Evolutionary conservation across 1,140 invertebrate genomes (phyloP), one percentile per base, ranked within the genome.

Genomic region (Eupristina koningsbergeri): DNA sequence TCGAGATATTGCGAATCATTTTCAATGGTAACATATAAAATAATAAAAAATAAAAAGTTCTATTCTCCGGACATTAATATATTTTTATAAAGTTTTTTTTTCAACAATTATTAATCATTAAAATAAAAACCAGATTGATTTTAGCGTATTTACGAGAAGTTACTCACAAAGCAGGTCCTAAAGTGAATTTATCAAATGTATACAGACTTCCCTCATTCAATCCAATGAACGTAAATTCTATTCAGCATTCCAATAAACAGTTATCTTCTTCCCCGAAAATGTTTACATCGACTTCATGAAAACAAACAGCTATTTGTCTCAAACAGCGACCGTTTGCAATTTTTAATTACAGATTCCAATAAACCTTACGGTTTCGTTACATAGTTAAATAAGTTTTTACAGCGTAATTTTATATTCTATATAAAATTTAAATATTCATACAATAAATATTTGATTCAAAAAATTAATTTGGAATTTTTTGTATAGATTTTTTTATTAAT

Each of bases 261-360:
- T 22, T 58, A 58, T 71, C 36, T 39, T 71, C 34, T n/a, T 71
- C 67, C 22, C 17, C 19, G 34, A 71, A 71, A 71, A 71, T 71
- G n/a, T 41, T 41, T 22, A 19, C 8, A 41, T 71, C 34, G 41
- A 39, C 22, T 71, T 71, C 67, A 71, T 41, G 36, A 41, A 71
- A 71, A 71, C 19, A 58, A 34, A 64, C 31, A 64, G 34, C 3
- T 13, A 34, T 31, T 64, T 34, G n/a, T 34, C 17, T 64, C 17
- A 31, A 64, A 13, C 63, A 15, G 26, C n/a, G n/a, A 6, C 31
- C 36, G 29, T 64, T 78, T 78, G 11, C 34, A 78, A 36, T 64
- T 78, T n/a, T 78, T 78, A 64, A 78, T 78, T 36, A 36, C 19
- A 36, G 31, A 36, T 31, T 17, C 31, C 7, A 39, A 78, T 61